Evolutionary conservation across 1,140 invertebrate species (phyloP), one percentile per base, ranked within the genome.

Genomic region (Trichonephila inaurata): DNA sequence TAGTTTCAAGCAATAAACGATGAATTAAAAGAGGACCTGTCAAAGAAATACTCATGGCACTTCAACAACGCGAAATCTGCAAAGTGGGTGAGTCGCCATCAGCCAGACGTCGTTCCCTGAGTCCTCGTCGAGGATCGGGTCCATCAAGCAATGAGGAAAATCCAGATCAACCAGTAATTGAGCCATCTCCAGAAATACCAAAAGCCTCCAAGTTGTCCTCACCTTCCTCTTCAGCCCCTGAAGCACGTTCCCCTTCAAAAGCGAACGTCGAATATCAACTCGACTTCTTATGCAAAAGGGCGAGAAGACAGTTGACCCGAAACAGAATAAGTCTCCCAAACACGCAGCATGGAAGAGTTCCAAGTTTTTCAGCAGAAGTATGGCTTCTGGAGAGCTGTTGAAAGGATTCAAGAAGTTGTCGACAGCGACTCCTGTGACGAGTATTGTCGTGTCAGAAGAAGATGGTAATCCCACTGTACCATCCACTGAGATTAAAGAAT

Each of bases 311-410:
- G 24, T 40, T 2, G 60, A 62, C 2, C 64, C 69, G 28, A 85
- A 16, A 18, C 21, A 58, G 33, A 66, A 33, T 7, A 89, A 85
- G n/a, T 91, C 93, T 2, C 89, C 93, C 2, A 94, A 94, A 64
- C 83, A 94, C 16, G 89, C 89, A 5, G 83, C 81, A 0, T 94
- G 93, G 93, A 94, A 94, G 33, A 91, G 64, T 10, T 94, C 93
- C 3, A 94, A 94, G 8, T 94, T 94, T 51, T 94, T 94, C 60
- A 94, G 93, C 60, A 51, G 69, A 21, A 94, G 89, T 58, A 94
- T 94, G 93, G 83, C 93, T 8, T 91, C 89, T 7, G 93, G 93
- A 24, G 93, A 94, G n/a, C 58, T 94, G 0, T 33, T 94, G 24
- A 91, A 91, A 44, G 85, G 93, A 16, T 87, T 94, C 60, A 94